Base-by-base conservation (phyloP, 30 jellyfish, hydroid and myxozoan genomes). In the Aurelia coerulea region DNA sequence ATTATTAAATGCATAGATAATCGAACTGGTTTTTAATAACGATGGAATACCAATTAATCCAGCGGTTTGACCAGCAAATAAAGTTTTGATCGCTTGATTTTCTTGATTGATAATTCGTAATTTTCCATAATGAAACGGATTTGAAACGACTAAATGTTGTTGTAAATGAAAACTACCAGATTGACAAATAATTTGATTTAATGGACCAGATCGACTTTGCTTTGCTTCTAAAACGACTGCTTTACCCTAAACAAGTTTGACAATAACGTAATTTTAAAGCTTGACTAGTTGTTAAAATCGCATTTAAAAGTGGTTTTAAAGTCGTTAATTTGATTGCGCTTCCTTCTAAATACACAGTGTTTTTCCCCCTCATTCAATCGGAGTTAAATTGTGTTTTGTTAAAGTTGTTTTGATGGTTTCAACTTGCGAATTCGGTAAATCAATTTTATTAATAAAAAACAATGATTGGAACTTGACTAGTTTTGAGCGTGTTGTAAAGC, bases 401-500 rank as follows among this genome's bases (percentile, higher is more conserved):
- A 53, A 53, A 53, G 65, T 53, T 53, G 65, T 53, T 53, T 53
- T 53, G 15, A 53, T 53, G 12, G 65, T 53, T 15, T 10, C 65
- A 53, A 53, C 65, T 53, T 53, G 65, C 15, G 65, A 53, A 53
- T 53, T 53, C 15, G 65, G 65, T 15, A 53, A 53, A 53, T 53
- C 65, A 53, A 53, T 53, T 53, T 53, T 53, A 53, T 53, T 53
- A 53, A 53, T 53, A 15, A 53, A 53, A n/a, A 53, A 53, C 65
- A 15, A 53, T 53, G 15, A 53, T 53, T 15, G 65, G 65, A 53
- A 53, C 65, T 53, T 53, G 65, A 53, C 65, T 53, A 53, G n/a
- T 53, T 53, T 53, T 53, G 65, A 15, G 65, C 65, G 65, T 53
- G 65, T 53, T 53, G 65, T 53, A 53, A 53, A 53, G 65, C 65